A percentile compares a stretch with the other conserved stretches of the same genome.
These are phyloP conservation scores for Bombus soroeensis DNA, from an alignment of 1,140 invertebrate species.

Conservation along the genomic window DNA sequence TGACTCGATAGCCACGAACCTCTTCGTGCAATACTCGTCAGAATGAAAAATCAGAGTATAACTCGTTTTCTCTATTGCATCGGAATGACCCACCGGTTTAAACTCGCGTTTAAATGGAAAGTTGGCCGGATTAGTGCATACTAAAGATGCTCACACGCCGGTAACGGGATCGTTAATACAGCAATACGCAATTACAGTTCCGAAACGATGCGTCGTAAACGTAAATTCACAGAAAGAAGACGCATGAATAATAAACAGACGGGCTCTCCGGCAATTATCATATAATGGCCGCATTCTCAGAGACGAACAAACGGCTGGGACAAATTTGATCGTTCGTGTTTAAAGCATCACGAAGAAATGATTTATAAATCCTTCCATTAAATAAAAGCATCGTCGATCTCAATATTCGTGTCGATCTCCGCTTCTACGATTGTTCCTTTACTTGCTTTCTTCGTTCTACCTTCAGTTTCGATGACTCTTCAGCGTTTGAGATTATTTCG, in stretches of 20 bases:
- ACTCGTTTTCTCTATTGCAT: neutral
- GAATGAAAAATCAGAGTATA: neutral
- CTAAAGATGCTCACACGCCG: neutral
- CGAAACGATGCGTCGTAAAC: slow-evolving; percentile 20
- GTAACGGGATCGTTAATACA: slow-evolving; percentile 19
- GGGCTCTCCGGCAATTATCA: slow-evolving; percentile 26
- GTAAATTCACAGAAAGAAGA: slow-evolving; percentile 36
- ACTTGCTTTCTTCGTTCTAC: neutral
- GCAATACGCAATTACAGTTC: slow-evolving; percentile 30
- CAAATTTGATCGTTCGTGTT: slow-evolving; percentile 30
- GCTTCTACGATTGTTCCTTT: neutral
- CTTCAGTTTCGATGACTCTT: neutral
- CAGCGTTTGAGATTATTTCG: neutral
- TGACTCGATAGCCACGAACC: neutral
- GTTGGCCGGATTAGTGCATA: neutral
- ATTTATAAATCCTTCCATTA: slow-evolving; percentile 2
- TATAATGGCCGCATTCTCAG: slow-evolving; percentile 34
- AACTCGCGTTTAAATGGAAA: slow-evolving; percentile 13
- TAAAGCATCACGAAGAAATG: neutral
- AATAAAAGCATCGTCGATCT: neutral
- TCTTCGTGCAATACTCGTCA: neutral
- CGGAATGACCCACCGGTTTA: neutral
- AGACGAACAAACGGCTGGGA: slow-evolving; percentile 5
- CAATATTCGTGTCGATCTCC: neutral
- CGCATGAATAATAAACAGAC: slow-evolving; percentile 43